These are phyloP conservation scores for Lagopus leucura DNA, from an alignment of 2,113 vertebrate genomes.

Conservation along the genomic window DNA sequence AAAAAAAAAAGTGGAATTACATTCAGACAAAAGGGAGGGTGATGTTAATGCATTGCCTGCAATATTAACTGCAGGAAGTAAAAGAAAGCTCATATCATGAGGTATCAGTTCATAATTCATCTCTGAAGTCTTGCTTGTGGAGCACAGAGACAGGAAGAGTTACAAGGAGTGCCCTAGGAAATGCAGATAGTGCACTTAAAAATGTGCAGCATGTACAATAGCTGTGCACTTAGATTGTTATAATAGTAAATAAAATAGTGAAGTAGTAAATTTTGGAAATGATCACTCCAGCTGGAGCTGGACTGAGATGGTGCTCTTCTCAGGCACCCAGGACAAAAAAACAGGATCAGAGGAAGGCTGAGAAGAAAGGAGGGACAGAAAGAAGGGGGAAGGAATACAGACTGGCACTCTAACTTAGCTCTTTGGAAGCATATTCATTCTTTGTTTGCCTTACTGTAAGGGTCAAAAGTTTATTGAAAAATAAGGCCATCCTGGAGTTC, in stretches of 20 bases:
- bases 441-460: background rate
- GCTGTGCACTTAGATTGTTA: accelerated
- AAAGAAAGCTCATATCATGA: background rate
- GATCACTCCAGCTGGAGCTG: background rate
- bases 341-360: background rate
- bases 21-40: background rate
- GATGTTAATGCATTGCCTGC: background rate
- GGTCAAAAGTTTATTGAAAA: conserved; percentile 14
- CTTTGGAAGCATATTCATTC: background rate
- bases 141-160: background rate
- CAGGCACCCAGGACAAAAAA: background rate
- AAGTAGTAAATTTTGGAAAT: background rate
- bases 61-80: background rate
- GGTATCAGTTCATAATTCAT: background rate
- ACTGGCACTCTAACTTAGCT: background rate
- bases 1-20: background rate
- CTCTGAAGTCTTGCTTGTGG: background rate
- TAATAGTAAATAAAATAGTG: background rate
- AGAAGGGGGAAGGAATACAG: background rate
- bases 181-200: background rate
- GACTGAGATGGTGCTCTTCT: background rate
- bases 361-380: background rate
- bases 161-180: background rate
- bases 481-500: background rate
- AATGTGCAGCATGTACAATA: background rate